phyloP scores from a whole-genome alignment of 2,888 invertebrate species.

The Coenonympha glycerion region DNA sequence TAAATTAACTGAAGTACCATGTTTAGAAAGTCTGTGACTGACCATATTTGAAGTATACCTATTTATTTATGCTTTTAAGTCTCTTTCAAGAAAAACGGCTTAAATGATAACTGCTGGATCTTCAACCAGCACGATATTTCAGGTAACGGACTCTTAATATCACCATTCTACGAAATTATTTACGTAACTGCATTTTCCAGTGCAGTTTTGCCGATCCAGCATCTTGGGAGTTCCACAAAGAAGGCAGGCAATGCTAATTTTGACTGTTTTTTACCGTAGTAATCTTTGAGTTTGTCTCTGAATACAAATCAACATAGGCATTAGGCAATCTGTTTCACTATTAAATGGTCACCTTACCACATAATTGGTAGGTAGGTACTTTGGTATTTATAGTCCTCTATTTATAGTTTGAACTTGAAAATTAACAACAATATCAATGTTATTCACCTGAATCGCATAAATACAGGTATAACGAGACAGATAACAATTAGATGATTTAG shows the following conservation, averaged over 20 bases:
- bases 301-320: conserved; percentile 1
- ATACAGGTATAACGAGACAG: no score
- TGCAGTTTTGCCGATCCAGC: neutral
- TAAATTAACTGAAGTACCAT: no score
- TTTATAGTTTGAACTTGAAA: conserved; percentile 15
- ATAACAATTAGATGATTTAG: no score
- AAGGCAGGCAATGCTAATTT: neutral
- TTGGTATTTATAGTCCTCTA: conserved; percentile 12
- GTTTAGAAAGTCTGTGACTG: no score
- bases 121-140: no score
- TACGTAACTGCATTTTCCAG: no score
- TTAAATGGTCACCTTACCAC: conserved; percentile 11
- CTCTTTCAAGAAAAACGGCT: no score
- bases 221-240: neutral
- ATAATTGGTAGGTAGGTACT: conserved; percentile 7
- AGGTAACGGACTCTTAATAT: no score
- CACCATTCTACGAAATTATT: no score
- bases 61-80: no score
- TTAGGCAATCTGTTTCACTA: neutral
- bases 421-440: conserved; percentile 2
- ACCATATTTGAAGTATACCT: no score
- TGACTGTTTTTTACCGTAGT: neutral
- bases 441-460: conserved; percentile 2
- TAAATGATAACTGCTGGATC: no score
- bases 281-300: neutral